A percentile compares a stretch with the other conserved stretches of the same genome.
Conservation (phyloP, 2,797 vertebrate species). For the Gila robusta region DNA sequence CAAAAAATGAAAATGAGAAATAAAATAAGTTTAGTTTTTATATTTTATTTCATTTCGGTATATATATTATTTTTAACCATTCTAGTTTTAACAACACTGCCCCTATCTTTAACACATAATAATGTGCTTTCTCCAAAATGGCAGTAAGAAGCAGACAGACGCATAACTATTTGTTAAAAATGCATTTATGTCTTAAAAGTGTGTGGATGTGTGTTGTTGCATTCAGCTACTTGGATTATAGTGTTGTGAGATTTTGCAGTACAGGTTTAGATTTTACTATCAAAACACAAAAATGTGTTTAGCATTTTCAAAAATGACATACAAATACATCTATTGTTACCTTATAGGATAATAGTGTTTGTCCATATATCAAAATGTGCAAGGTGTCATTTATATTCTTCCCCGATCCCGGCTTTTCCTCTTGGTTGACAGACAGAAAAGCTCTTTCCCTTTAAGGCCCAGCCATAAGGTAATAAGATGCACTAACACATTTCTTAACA, state of each 20-base stretch:
- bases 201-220: neutral
- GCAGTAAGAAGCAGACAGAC: slow-evolving; percentile 27
- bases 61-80: neutral
- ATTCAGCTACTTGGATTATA: slow-evolving; percentile 12
- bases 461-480: neutral
- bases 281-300: neutral
- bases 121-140: neutral
- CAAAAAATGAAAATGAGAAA: neutral
- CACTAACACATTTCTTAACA: slow-evolving; percentile 1
- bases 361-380: neutral
- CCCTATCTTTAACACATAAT: neutral
- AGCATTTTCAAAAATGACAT: slow-evolving; percentile 1
- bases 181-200: slow-evolving; percentile 38
- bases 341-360: neutral
- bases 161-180: slow-evolving; percentile 17
- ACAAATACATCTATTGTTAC: neutral
- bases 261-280: neutral
- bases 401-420: neutral
- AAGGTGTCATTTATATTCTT: neutral
- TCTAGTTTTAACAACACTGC: neutral
- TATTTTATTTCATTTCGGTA: too few species aligned
- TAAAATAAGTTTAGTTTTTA: too few species aligned
- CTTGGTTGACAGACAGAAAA: neutral
- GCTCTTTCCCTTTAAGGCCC: neutral
- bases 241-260: neutral